Evolutionary conservation across 35 echinoderm and acorn worm species (phyloP), one percentile per base, ranked within the genome.

Genomic region (Apostichopus parvimensis): DNA sequence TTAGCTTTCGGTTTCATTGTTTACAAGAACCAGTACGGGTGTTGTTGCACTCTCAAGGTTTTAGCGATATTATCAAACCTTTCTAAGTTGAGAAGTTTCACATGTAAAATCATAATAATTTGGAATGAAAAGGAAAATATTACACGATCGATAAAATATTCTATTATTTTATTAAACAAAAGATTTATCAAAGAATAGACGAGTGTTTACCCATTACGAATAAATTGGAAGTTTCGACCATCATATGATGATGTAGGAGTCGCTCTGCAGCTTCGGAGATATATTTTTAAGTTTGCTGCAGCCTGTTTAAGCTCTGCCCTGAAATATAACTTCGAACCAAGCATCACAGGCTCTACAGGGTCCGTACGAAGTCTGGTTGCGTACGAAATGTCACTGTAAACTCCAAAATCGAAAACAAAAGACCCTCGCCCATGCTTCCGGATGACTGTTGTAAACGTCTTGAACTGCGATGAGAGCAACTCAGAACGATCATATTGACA

Each of bases 201-300:
- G n/a, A n/a, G n/a, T 45, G 34, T 45, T 75, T 22, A n/a, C 71
- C 71, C 71, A 5, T 22, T 75, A 24, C 17, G 13, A 18, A 75
- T 75, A 6, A 75, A 75, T 75, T 75, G 14, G n/a, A 18, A 75
- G 2, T 18, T 22, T 18, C 5, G 34, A 45, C 34, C 34, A 45
- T 45, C 34, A 45, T 45, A 45, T 45, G 34, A 45, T 45, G 34
- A 45, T 45, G 79, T 53, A 52, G 25, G 79, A 7, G 79, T 80
- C 28, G 79, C 79, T 53, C 79, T 45, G 14, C 79, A 80, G 22
- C 79, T 80, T 15, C 79, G 79, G 5, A 80, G 54, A 56, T 80
- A 23, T 20, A 80, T 80, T 17, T 80, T 45, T 56, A 80, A 80
- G 54, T 80, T 80, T 15, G 13, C 54, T 53, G 79, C 9, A 5